A percentile compares a stretch with the other conserved stretches of the same genome.
Conservation (phyloP, 2,888 invertebrate genomes). For the Drosophila prolongata region DNA sequence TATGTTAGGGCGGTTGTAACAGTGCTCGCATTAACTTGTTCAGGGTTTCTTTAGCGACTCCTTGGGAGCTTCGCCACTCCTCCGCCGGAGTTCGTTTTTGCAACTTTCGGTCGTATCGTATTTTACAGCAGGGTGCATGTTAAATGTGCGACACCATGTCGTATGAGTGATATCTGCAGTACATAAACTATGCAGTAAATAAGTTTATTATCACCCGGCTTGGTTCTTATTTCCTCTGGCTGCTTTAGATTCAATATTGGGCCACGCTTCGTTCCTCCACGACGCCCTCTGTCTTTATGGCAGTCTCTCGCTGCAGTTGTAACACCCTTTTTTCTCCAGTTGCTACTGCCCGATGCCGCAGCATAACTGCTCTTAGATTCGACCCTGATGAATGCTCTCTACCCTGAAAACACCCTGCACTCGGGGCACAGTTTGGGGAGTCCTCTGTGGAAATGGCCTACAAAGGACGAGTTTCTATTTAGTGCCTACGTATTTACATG, state of each 20-base stretch:
- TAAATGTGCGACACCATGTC: slow-evolving; percentile 70
- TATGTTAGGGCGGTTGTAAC: slow-evolving; percentile 2
- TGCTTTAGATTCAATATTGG: slow-evolving; percentile 21
- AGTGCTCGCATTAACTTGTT: slow-evolving; percentile 25
- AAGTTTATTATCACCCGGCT: slow-evolving; percentile 75
- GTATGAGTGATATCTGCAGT: slow-evolving; percentile 75
- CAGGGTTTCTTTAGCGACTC: neutral
- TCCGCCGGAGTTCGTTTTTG: slow-evolving; percentile 7
- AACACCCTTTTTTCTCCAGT: neutral
- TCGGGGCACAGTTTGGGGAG: neutral
- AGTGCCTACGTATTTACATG: slow-evolving; percentile 13
- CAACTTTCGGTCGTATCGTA: slow-evolving; percentile 63
- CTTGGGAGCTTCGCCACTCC: no score
- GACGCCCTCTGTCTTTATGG: no score
- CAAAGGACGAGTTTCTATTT: neutral
- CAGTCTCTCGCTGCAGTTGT: neutral
- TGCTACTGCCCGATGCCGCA: neutral
- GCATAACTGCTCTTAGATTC: neutral
- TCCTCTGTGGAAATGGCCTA: neutral
- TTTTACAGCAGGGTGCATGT: slow-evolving; percentile 75
- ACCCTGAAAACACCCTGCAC: no score
- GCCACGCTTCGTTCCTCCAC: neutral
- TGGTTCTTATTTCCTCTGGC: slow-evolving; percentile 2
- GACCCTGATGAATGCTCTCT: neutral
- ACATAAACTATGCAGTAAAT: slow-evolving; percentile 82